These are phyloP conservation scores for Drosophila ananassae DNA, from an alignment of 1,140 invertebrate species.

Conservation along the genomic window DNA sequence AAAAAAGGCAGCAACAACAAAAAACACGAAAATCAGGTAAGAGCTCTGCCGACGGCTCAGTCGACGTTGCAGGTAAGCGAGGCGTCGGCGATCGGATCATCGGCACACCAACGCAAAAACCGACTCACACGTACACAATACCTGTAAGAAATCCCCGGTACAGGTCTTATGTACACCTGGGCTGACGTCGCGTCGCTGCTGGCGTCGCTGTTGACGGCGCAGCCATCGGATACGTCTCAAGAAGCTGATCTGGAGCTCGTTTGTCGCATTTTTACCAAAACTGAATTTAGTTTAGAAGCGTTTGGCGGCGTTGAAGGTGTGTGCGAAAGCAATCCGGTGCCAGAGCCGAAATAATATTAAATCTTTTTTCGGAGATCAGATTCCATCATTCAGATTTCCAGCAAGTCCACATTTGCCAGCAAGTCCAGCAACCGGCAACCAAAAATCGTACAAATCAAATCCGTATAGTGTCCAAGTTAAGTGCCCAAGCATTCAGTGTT, in stretches of 20 bases:
- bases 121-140: constrained; percentile 30
- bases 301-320: constrained; percentile 83
- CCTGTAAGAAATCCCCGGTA: constrained; percentile 10
- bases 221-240: constrained; percentile 55
- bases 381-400: constrained; percentile 3
- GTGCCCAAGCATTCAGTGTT: constrained; percentile 34
- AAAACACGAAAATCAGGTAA: constrained; percentile 82
- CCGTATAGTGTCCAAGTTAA: constrained; percentile 34
- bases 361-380: constrained; percentile 19
- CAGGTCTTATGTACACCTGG: constrained; percentile 60
- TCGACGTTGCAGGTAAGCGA: constrained; percentile 47
- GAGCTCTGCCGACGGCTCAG: constrained; percentile 41
- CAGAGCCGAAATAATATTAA: constrained; percentile 27
- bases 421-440: background rate
- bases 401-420: background rate
- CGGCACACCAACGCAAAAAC: constrained; percentile 70
- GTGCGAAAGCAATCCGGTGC: constrained; percentile 72
- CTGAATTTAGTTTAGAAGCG: constrained; percentile 83
- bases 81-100: constrained; percentile 67
- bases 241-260: constrained; percentile 82
- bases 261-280: constrained; percentile 83
- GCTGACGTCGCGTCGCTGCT: constrained; percentile 10
- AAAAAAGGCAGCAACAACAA: constrained; percentile 73
- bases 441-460: constrained; percentile 8
- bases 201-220: constrained; percentile 26